Conservation (phyloP, 2,888 invertebrate genomes). For the Tetranychus piercei region DNA sequence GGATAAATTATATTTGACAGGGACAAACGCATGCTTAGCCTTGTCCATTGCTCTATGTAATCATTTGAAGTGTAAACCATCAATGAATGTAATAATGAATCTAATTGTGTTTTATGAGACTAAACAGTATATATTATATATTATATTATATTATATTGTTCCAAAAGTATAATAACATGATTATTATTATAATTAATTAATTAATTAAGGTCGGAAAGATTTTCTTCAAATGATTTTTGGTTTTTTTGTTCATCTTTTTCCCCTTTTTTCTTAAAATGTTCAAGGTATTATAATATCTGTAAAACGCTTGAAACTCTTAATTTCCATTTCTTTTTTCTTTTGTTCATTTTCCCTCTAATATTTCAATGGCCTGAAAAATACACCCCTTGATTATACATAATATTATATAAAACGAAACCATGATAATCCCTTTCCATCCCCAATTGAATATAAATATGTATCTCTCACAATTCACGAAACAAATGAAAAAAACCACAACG, state of each 20-base stretch:
- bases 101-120: too few species aligned
- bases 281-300: conserved; percentile 1
- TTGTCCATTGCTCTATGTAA: too few species aligned
- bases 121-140: too few species aligned
- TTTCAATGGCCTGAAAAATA: not conserved
- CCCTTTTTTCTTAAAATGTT: not conserved
- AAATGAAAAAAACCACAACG: not conserved
- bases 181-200: too few species aligned
- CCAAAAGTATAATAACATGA: too few species aligned
- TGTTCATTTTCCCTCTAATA: not conserved
- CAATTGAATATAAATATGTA: not conserved
- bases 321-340: not conserved
- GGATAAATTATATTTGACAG: too few species aligned
- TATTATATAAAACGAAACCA: not conserved
- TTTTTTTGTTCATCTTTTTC: not conserved
- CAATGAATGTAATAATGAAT: too few species aligned
- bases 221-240: not conserved
- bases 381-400: not conserved
- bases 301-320: not conserved
- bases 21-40: too few species aligned
- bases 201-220: too few species aligned
- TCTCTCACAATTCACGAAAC: not conserved
- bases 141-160: too few species aligned
- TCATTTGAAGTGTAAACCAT: too few species aligned
- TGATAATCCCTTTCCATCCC: not conserved